Evolutionary conservation across 1,140 invertebrate species (phyloP), one percentile per base, ranked within the genome.

Genomic region (Eciton burchellii): DNA sequence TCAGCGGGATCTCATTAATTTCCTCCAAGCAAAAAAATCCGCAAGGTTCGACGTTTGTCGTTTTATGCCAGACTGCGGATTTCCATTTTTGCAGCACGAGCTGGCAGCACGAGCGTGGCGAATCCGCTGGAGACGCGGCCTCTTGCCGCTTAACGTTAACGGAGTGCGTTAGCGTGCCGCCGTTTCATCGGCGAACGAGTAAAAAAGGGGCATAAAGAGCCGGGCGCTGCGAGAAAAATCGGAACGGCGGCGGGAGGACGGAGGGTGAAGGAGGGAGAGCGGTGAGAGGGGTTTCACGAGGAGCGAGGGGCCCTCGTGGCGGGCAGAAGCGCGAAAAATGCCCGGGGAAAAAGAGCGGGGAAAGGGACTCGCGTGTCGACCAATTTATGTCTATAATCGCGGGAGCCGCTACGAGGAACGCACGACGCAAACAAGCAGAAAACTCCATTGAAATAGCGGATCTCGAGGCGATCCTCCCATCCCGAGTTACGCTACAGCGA

Each of bases 61-160:
- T 49, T 77, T 66, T 21, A 56, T 29, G 35, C 12, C 47, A 68
- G 24, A 11, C 74, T 43, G 35, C 74, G 43, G 63, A 79, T 79
- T 70, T 79, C 74, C 74, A 79, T 79, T 79, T 79, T 79, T 49
- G 74, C n/a, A n/a, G n/a, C n/a, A n/a, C n/a, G n/a, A n/a, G n/a
- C 35, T 49, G 74, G 49, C 21, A 16, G 63, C 63, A 29, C 35
- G 12, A 79, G 74, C 63, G 63, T 79, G 35, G 63, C 74, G 63
- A 79, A 79, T 79, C 49, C 47, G 41, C 3, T 79, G 63, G 49
- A 79, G 68, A 79, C 62, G 35, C 60, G 57, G 65, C 14, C 66
- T 74, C 74, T 66, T 60, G 66, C 79, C n/a, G 26, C n/a, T 35
- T 72, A 68, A 59, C 65, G 35, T 35, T 35, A 35, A 41, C 29